Evolutionary conservation across 2,888 invertebrate species (phyloP), one percentile per base, ranked within the genome.

Genomic region (Mamestra brassicae): DNA sequence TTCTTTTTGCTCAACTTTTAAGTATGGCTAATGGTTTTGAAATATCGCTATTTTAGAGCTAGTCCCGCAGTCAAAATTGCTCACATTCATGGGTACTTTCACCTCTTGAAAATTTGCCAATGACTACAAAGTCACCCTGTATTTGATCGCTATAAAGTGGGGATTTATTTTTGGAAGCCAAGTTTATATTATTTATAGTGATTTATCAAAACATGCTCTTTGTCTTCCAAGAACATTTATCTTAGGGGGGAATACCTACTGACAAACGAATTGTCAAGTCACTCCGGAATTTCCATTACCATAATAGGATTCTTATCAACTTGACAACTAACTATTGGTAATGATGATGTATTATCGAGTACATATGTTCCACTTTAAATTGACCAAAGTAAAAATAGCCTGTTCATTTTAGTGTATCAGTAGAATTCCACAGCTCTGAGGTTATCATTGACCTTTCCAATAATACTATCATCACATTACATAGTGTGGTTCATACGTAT

Each of bases 401-500:
- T 58, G 26, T 26, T 1, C 34, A 4, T 11, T 4, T 58, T 55
- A 34, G 13, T 54, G 36, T 64, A 36, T 55, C 72, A 80, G 64
- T 68, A 68, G 66, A 67, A 71, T 76, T 74, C 71, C 55, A 17
- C 26, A n/a, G 34, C n/a, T 57, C 26, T 50, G 36, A 4, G 6
- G 11, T 54, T 74, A 76, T 77, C 64, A 17, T 54, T 78, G 72
- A 73, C 71, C 65, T 76, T 74, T 70, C 1, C n/a, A 83, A 78
- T 72, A 74, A 58, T 15, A 75, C 71, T 71, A 64, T 55, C 55
- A 54, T 17, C 36, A n/a, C 17, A 66, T 75, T 72, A 63, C 60
- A 58, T 67, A 71, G 47, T 54, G 42, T 50, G 26, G 38, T 61
- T 55, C 42, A 26, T 62, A 60, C 57, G 15, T 68, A 54, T 82